Evolutionary conservation across 2,797 vertebrate genomes (phyloP).

Genomic region (Leptoclinus maculatus): DNA sequence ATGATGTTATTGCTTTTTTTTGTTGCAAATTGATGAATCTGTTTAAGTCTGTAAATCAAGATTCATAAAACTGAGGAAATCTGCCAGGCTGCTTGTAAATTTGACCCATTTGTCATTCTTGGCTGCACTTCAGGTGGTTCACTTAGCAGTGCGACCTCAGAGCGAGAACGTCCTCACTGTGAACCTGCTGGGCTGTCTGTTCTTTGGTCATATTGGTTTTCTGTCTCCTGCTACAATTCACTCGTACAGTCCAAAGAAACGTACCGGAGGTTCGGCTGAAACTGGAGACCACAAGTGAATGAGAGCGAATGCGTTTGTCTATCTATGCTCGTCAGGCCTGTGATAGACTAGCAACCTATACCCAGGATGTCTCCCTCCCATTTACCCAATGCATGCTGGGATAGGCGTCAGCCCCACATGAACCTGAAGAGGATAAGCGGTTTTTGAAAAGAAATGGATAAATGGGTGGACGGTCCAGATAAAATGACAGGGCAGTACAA

Average conservation of each 20-base stretch:
- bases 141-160: background rate
- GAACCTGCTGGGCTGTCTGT: background rate
- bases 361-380: background rate
- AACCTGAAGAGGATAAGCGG: background rate
- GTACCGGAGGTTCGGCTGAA: background rate
- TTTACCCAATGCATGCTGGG: background rate
- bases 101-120: constrained; percentile 13
- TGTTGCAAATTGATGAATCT: constrained; percentile 37
- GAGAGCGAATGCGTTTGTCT: background rate
- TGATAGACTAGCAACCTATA: background rate
- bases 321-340: background rate
- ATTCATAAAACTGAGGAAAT: constrained; percentile 26
- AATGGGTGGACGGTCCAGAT: background rate
- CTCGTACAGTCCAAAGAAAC: background rate
- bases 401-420: background rate
- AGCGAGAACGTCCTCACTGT: background rate
- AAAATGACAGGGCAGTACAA: background rate
- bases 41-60: constrained; percentile 27
- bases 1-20: constrained; percentile 18
- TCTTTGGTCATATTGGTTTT: background rate
- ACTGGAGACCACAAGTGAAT: background rate
- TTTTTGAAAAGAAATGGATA: background rate
- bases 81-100: constrained; percentile 3
- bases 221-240: background rate
- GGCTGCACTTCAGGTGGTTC: background rate